These are phyloP conservation scores for Gorilla gorilla DNA, from an alignment of 2,113 vertebrate species.

Conservation along the genomic window DNA sequence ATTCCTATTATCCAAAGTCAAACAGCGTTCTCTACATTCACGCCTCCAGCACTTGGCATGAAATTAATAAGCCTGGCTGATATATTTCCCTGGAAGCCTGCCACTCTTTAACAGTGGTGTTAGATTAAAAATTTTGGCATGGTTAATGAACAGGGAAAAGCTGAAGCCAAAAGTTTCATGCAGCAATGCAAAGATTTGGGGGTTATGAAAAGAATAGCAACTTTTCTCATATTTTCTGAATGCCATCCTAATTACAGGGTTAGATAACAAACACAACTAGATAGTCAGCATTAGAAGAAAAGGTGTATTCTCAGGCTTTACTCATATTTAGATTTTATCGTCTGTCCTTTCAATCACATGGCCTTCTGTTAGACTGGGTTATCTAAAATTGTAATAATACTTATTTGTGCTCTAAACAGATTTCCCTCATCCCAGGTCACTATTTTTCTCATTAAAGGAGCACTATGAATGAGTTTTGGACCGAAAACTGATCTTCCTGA, in stretches of 20 bases:
- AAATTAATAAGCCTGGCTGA: conserved; percentile 96
- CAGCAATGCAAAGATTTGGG: conserved; percentile 90
- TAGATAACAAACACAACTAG: conserved; percentile 87
- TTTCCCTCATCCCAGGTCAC: conserved; percentile 29
- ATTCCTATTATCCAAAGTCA: conserved; percentile 95
- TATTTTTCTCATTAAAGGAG: conserved; percentile 26
- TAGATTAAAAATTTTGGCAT: conserved; percentile 95
- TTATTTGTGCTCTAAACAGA: conserved; percentile 72
- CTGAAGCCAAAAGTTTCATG: conserved; percentile 91
- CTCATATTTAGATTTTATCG: conserved; percentile 83
- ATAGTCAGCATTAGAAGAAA: conserved; percentile 85
- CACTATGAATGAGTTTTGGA: not conserved
- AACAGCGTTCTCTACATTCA: conserved; percentile 95
- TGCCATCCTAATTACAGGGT: conserved; percentile 88
- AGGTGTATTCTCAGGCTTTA: conserved; percentile 79
- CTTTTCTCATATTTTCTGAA: conserved; percentile 88
- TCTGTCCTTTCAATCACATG: conserved; percentile 79
- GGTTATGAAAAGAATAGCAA: conserved; percentile 89
- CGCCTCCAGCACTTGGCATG: conserved; percentile 93
- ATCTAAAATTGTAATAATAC: conserved; percentile 75
- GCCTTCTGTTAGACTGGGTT: conserved; percentile 78
- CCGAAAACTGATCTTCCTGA: conserved; percentile 41
- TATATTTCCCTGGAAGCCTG: conserved; percentile 94
- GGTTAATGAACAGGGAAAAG: conserved; percentile 93
- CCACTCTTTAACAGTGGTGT: conserved; percentile 94